Base-by-base conservation (phyloP, 2,113 vertebrate species). In the Spea bombifrons region DNA sequence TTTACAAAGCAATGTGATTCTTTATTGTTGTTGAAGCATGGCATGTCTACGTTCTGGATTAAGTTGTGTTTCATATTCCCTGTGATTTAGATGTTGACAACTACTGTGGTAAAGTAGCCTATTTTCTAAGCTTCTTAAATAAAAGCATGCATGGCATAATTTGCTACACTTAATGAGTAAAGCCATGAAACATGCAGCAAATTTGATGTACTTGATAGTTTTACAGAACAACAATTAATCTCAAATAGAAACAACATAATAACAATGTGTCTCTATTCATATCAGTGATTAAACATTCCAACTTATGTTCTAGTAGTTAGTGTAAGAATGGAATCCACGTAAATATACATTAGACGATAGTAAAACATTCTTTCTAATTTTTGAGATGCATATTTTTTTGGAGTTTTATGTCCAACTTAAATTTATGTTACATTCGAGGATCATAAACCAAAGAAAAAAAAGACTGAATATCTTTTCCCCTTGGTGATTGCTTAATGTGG, bases 121-220 rank as follows among this genome's bases (percentile, higher is more conserved):
- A 74, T 44, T 74, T 80, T 80, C 76, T 65, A 15, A 61, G 71
- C 78, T 68, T 52, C 48, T 80, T 80, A 80, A 72, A 59, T 9
- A 16, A 61, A 71, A 68, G 45, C 43, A 53, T 53, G 69, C 30
- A 17, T 7, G 53, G 49, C 16, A 13, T 16, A 53, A 43, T 67
- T 78, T 47, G 55, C 64, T 78, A 78, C 46, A 8, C 13, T 71
- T 52, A 59, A 15, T 9, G 30, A 46, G 55, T 10, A 16, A 66
- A 55, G 13, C 44, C n/a, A 45, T 16, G 15, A 65, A n/a, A 78
- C 48, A n/a, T 53, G 43, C 43, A 13, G 4, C 48, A 50, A 48
- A 43, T 79, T 57, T 8, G 10, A 44, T 47, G 30, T 45, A 47
- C 63, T 71, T 78, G 67, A n/a, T 12, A 49, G 43, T 77, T 63